Percentiles rank a stretch among this genome's conserved stretches.
Conservation (phyloP, 2,797 vertebrate genomes). For the Chelonia mydas region DNA sequence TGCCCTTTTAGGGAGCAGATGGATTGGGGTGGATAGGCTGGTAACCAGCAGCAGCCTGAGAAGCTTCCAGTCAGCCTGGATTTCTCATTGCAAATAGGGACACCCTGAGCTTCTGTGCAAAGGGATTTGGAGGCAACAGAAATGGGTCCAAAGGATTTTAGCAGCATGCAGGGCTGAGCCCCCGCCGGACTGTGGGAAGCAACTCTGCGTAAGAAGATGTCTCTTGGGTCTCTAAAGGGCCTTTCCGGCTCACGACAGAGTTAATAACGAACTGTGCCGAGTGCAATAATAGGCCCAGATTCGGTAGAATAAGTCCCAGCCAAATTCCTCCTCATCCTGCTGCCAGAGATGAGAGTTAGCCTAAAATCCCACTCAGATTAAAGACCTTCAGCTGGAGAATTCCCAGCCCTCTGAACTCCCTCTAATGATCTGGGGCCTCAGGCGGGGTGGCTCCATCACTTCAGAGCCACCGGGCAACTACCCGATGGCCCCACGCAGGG, state of each 20-base stretch:
- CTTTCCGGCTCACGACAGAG: not conserved
- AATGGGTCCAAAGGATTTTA: not conserved
- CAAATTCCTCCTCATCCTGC: not conserved
- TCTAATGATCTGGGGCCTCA: too few species aligned
- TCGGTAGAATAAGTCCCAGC: not conserved
- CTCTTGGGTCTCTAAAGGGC: not conserved
- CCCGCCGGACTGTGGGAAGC: not conserved
- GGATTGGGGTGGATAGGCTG: too few species aligned
- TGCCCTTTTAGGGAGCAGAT: too few species aligned
- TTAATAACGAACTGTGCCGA: too few species aligned
- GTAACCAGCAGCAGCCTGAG: not conserved
- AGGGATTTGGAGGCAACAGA: not conserved
- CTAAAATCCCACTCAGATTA: not conserved
- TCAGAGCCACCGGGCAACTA: too few species aligned
- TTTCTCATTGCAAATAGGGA: not conserved
- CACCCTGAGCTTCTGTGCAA: accelerated
- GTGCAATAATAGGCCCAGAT: not conserved
- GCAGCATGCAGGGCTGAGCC: too few species aligned
- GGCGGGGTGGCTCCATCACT: too few species aligned
- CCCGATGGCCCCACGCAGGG: too few species aligned
- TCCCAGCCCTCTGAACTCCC: too few species aligned
- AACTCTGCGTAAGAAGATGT: not conserved
- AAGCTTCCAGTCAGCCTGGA: accelerated
- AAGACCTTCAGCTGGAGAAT: too few species aligned
- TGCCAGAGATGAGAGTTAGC: not conserved